A percentile compares a stretch with the other conserved stretches of the same genome.
Evolutionary conservation across 2,888 invertebrate genomes (phyloP).

Genomic region (Lepeophtheirus nordmannii): DNA sequence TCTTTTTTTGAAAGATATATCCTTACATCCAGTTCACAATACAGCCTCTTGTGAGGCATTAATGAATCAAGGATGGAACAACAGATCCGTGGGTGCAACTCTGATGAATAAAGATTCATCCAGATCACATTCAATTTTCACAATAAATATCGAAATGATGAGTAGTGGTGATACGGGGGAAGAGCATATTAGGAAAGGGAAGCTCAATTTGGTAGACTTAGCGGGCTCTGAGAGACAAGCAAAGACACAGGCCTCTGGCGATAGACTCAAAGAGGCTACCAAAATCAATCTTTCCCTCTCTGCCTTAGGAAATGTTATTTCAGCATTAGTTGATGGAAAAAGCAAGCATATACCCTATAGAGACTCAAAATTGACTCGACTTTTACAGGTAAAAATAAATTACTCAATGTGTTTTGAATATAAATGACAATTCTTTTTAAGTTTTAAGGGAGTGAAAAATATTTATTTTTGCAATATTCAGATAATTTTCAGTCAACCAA

Average conservation of each 20-base stretch:
- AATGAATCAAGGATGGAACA: conserved; percentile 56
- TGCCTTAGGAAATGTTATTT: conserved; percentile 75
- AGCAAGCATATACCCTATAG: conserved; percentile 64
- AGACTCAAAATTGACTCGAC: conserved; percentile 66
- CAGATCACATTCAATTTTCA: conserved; percentile 72
- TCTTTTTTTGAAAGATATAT: conserved; percentile 11
- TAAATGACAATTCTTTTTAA: conserved; percentile 15
- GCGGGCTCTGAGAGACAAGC: conserved; percentile 74
- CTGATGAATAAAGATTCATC: conserved; percentile 76
- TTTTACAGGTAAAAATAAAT: conserved; percentile 45
- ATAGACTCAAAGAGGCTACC: conserved; percentile 67
- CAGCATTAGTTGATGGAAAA: conserved; percentile 65
- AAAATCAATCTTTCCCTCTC: conserved; percentile 75
- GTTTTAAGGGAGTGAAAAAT: neutral
- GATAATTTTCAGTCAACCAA: too few species aligned
- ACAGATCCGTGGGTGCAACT: conserved; percentile 65
- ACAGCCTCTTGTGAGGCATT: conserved; percentile 7
- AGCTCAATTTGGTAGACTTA: conserved; percentile 71
- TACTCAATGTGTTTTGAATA: neutral
- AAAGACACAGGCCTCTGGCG: conserved; percentile 68
- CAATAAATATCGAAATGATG: conserved; percentile 65
- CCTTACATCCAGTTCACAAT: conserved; percentile 14
- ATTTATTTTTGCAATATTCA: too few species aligned
- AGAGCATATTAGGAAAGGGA: conserved; percentile 48
- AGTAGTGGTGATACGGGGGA: conserved; percentile 39